Evolutionary conservation across 2,888 invertebrate species (phyloP), one percentile per base, ranked within the genome.

Genomic region (Exephanes ischioxanthus): DNA sequence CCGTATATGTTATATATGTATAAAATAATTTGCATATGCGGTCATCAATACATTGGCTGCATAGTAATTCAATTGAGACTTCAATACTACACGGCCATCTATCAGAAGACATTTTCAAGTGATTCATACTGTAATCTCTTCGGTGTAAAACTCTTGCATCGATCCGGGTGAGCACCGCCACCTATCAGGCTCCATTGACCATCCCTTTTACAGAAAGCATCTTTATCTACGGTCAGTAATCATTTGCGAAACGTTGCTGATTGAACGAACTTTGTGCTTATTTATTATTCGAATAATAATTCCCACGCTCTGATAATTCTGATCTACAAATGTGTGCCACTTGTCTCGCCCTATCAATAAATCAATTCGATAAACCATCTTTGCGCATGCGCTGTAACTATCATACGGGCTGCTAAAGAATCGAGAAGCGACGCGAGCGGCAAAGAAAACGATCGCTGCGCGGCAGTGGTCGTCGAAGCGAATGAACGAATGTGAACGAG

Each of bases 391-490:
- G n/a, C 63, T 7, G 30, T 33, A 30, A 33, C 16, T 16, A 48
- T 4, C 45, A 16, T 2, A 48, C 4, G 26, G 11, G 30, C 61
- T 30, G 30, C 61, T 22, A 19, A 19, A 3, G 55, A 19, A 22
- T 55, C 55, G 55, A 7, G 55, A 22, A 19, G 9, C 55, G 19
- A 22, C 22, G 11, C 55, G 22, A 63, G 63, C n/a, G 6, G 63
- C 63, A 33, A 30, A 33, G 63, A 63, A 63, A 30, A 33, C 75
- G 75, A 76, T 76, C 75, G 66, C 33, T 22, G 75, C 75, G 63
- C 75, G 75, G 63, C 63, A 37, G 51, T 66, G 6, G 19, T 16
- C 4, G 51, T 22, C 45, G 51, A 66, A 76, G 16, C 66, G 63
- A 14, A 19, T 7, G 63, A 51, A 37, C 37, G 16, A 9, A 19